These are phyloP conservation scores for Meloidogyne floridensis DNA, from an alignment of 1,140 invertebrate species.

Conservation along the genomic window DNA sequence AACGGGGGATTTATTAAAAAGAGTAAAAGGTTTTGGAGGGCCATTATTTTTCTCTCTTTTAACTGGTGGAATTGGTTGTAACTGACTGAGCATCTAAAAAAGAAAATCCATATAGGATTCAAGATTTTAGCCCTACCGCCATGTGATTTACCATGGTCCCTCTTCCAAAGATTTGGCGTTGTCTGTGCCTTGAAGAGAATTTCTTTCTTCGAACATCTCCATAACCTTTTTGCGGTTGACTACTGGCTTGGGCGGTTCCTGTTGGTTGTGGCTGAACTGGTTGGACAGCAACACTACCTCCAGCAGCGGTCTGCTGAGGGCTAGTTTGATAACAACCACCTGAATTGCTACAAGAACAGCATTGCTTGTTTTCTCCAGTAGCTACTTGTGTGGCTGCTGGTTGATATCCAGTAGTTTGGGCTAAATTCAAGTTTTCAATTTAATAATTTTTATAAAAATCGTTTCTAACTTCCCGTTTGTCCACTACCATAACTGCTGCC, in stretches of 20 bases:
- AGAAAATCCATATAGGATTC: background rate
- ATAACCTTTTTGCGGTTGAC: background rate
- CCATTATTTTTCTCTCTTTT: background rate
- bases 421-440: background rate
- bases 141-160: background rate
- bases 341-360: background rate
- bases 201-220: background rate
- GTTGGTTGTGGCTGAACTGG: background rate
- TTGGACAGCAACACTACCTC: background rate
- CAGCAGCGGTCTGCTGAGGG: background rate
- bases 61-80: background rate
- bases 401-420: background rate
- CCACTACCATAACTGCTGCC: background rate
- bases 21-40: background rate
- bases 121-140: background rate
- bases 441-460: background rate
- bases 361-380: background rate
- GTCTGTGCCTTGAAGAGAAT: background rate
- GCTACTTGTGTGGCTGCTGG: background rate
- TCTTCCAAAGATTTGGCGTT: constrained; percentile 1
- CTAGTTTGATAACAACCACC: background rate
- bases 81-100: background rate
- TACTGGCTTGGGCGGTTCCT: background rate
- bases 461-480: background rate
- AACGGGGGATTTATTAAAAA: background rate